A percentile compares a stretch with the other conserved stretches of the same genome.
phyloP scores from a whole-genome alignment of 2,888 invertebrate species.

The Drosophila koepferae region DNA sequence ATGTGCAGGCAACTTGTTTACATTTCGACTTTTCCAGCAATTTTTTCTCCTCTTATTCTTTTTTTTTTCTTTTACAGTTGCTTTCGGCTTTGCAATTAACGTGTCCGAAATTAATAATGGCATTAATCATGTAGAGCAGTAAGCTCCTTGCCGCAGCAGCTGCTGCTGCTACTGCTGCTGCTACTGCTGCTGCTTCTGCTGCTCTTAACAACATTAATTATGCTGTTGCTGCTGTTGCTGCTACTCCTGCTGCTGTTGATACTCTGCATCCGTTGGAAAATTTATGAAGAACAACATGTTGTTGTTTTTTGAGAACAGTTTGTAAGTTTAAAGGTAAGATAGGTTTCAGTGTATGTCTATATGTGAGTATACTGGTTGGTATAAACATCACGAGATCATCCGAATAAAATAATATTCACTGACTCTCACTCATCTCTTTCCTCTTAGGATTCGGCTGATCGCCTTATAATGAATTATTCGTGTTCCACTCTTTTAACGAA shows the following conservation, averaged over 20 bases:
- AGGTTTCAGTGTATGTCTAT: not conserved
- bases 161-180: conserved; percentile 21
- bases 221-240: conserved; percentile 19
- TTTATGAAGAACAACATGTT: not conserved
- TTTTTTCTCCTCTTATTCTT: not conserved
- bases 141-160: conserved; percentile 28
- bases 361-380: not conserved
- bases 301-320: not conserved
- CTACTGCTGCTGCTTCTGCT: conserved; percentile 19
- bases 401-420: no score
- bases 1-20: conserved; percentile 55
- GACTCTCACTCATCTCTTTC: no score
- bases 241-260: conserved; percentile 8
- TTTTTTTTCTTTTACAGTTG: conserved; percentile 30
- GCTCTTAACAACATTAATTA: conserved; percentile 68
- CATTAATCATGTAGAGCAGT: conserved; percentile 68
- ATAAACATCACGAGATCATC: not conserved
- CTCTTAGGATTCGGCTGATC: no score
- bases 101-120: conserved; percentile 70
- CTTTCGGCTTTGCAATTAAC: conserved; percentile 58
- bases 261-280: conserved; percentile 7
- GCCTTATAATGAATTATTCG: no score
- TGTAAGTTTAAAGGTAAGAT: not conserved
- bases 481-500: no score
- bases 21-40: conserved; percentile 5